Base-by-base conservation (phyloP, 1,140 invertebrate species). In the Camponotus vicinus region DNA sequence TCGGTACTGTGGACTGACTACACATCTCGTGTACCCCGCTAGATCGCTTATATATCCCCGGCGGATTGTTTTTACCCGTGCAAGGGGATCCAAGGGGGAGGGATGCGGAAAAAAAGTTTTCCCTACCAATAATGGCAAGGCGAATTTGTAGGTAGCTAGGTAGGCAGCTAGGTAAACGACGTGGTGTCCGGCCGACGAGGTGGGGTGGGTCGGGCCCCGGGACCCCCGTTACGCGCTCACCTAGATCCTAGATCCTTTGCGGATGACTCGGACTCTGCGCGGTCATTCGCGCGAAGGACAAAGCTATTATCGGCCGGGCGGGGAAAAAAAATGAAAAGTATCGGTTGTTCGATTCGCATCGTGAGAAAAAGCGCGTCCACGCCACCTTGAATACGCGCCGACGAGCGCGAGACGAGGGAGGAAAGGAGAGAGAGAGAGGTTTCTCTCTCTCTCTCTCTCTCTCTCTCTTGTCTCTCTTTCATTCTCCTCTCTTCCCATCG, bases 1-100 rank as follows among this genome's bases (percentile, higher is more conserved):
- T 78, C 89, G 92, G 91, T 93, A 92, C 91, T 91, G 92, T 90
- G 83, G 93, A 94, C 94, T 93, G 93, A 93, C 90, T 93, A 77
- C 83, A 85, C 49, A 85, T 61, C 79, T 75, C 67, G 59, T 42
- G 87, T 79, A 86, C 40, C 63, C 75, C 75, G 84, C 71, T 70
- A 63, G 67, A 88, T 84, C 73, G 75, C 92, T 94, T 94, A 93
- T 94, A 94, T 94, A 94, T 88, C 86, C 85, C 27, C 55, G 63
- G 69, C 69, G 70, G 61, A 86, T 71, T 85, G 78, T 70, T 63
- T 84, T 86, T 86, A 13, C 59, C 32, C 37, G 34, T 21, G 57
- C 42, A 84, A 77, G 69, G 55, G 76, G 78, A 66, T 57, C 34
- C 64, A 85, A 70, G 64, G 59, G 69, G 37, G 59, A 86, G 80